Evolutionary conservation across 2,888 invertebrate species (phyloP), one percentile per base, ranked within the genome.

Genomic region (Cephus nigrinus): DNA sequence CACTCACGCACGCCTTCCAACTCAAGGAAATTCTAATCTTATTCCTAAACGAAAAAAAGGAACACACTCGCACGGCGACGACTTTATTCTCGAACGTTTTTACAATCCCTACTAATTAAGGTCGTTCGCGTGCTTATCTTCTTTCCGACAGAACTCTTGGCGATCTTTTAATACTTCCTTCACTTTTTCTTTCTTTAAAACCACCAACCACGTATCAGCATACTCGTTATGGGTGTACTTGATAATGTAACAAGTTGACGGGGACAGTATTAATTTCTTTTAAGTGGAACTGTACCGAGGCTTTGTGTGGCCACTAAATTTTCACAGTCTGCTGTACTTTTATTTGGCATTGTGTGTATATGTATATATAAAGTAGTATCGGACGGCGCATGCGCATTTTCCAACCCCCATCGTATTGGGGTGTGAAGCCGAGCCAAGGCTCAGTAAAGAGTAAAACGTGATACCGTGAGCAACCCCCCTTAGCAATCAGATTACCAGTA

Each of bases 361-460:
- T 40, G 2, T 9, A 23, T 55, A 9, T 32, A 3, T 71, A 71
- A 71, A 15, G 31, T 2, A 12, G 71, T 9, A 33, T 31, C 32
- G n/a, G 40, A 32, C 23, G 11, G 82, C 86, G 87, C 85, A 84
- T 80, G 82, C 85, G 83, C 82, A 40, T 72, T 77, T 74, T 75
- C 73, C 77, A 80, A 73, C 75, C 68, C 68, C 31, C 75, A 78
- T 75, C 77, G 79, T 71, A 69, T 12, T 31, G 81, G 86, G 84
- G 83, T 83, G 82, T 82, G 84, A 86, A 86, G 83, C 85, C 85
- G 81, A 83, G 86, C 81, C 79, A 80, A 82, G 76, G 77, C 76
- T 86, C 85, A 87, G 87, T 87, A 77, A 83, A 80, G 84, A 82
- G 80, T 82, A 84, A 82, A 87, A 85, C 84, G 86, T 82, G 87